Conservation (phyloP, 2,888 invertebrate genomes). For the Nomada ferruginata region DNA sequence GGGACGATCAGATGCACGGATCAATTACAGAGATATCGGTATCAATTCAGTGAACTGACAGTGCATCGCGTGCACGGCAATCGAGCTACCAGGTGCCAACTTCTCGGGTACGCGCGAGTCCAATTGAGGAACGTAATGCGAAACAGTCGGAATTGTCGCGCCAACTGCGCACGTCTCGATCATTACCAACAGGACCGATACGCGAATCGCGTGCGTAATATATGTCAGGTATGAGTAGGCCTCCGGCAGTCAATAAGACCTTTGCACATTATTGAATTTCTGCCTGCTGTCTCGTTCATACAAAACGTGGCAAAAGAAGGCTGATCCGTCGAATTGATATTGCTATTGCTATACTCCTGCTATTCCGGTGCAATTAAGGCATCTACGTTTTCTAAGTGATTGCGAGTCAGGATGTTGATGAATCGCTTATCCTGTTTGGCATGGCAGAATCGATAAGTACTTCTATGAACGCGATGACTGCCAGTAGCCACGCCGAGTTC, state of each 20-base stretch:
- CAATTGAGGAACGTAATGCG: constrained; percentile 38
- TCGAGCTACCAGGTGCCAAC: constrained; percentile 52
- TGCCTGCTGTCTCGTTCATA: background rate
- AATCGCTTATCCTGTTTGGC: no score
- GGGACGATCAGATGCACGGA: constrained; percentile 25
- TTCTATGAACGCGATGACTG: background rate
- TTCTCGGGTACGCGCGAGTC: constrained; percentile 30
- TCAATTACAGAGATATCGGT: constrained; percentile 34
- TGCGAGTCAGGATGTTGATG: no score
- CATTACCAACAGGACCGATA: constrained; percentile 33
- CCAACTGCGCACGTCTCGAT: constrained; percentile 48
- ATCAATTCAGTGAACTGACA: constrained; percentile 17
- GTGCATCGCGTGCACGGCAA: constrained; percentile 25
- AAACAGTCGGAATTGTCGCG: constrained; percentile 29
- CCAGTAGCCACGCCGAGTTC: background rate
- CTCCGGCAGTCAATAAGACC: background rate
- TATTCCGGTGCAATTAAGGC: no score
- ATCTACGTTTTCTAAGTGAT: background rate
- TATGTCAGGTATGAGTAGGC: background rate
- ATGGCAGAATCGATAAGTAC: no score
- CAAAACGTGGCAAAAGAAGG: no score
- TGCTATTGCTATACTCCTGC: no score
- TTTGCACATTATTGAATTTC: background rate
- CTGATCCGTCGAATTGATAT: no score
- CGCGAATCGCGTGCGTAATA: constrained; percentile 11